phyloP scores from a whole-genome alignment of 1,140 invertebrate genomes.

The Carposina sasakii region DNA sequence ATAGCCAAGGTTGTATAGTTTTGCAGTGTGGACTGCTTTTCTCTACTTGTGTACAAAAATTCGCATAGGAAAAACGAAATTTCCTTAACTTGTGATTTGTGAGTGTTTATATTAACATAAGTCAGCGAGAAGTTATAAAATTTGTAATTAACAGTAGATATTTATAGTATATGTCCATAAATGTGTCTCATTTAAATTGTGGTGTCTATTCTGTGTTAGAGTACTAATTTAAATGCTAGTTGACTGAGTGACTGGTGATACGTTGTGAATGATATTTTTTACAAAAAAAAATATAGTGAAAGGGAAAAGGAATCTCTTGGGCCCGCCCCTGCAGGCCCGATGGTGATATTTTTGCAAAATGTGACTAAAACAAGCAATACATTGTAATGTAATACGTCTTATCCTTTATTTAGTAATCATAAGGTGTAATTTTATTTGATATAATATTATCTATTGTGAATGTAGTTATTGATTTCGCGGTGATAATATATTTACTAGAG shows the following conservation, averaged over 20 bases:
- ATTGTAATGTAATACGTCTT: constrained; percentile 77
- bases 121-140: constrained; percentile 49
- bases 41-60: no score
- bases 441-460: constrained; percentile 64
- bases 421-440: constrained; percentile 67
- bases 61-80: no score
- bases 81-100: constrained; percentile 18
- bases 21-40: no score
- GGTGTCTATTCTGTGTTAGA: constrained; percentile 69
- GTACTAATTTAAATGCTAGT: constrained; percentile 61
- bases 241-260: constrained; percentile 59
- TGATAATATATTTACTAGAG: constrained; percentile 68
- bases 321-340: constrained; percentile 34
- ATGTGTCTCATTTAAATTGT: constrained; percentile 70
- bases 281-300: constrained; percentile 42
- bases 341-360: constrained; percentile 79
- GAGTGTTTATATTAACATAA: constrained; percentile 28
- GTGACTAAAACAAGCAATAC: constrained; percentile 80
- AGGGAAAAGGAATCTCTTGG: constrained; percentile 26
- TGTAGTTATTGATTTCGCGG: constrained; percentile 69
- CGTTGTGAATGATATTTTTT: constrained; percentile 62
- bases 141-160: constrained; percentile 56
- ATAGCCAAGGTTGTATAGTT: no score
- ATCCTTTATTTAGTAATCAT: constrained; percentile 63
- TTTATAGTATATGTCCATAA: constrained; percentile 65